A percentile compares a stretch with the other conserved stretches of the same genome.
phyloP scores from a whole-genome alignment of 2,113 vertebrate genomes.

The Aphyosemion australe region DNA sequence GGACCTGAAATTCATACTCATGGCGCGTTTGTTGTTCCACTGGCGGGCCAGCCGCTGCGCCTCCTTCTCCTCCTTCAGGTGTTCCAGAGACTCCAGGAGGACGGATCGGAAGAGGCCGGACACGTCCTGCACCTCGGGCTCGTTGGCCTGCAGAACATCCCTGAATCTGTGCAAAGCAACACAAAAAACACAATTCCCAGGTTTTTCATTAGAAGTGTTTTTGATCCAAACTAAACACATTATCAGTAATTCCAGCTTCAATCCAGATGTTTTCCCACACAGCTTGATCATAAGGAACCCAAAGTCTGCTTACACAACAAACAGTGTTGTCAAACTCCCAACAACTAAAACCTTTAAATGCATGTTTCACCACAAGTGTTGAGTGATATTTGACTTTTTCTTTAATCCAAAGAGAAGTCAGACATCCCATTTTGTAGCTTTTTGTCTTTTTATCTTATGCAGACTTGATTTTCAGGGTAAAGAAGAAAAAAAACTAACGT shows the following conservation, averaged over 20 bases:
- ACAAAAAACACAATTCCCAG: neutral
- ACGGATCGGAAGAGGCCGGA: constrained; percentile 86
- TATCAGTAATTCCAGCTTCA: too few relatives aligned
- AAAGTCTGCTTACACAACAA: too few relatives aligned
- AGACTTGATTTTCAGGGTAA: too few relatives aligned
- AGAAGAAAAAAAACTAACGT: too few relatives aligned
- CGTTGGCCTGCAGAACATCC: constrained; percentile 85
- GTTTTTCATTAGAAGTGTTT: too few relatives aligned
- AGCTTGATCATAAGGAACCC: too few relatives aligned
- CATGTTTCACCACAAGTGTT: constrained; percentile 12
- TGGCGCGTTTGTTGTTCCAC: constrained; percentile 88
- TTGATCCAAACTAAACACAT: too few relatives aligned
- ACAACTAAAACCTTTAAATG: constrained; percentile 15
- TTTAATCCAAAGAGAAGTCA: neutral
- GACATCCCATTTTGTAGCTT: neutral
- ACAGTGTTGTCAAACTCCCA: too few relatives aligned
- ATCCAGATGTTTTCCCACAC: too few relatives aligned
- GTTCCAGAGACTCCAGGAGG: constrained; percentile 87
- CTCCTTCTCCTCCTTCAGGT: constrained; percentile 89
- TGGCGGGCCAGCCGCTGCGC: constrained; percentile 85
- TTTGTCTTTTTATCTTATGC: too few relatives aligned
- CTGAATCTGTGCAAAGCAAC: constrained; percentile 85
- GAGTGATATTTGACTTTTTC: constrained; percentile 5
- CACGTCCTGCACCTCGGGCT: constrained; percentile 90
- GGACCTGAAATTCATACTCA: constrained; percentile 85